Percentiles rank a stretch among this genome's conserved stretches.
These are phyloP conservation scores for Sorex araneus DNA, from an alignment of 2,113 vertebrate species.

Conservation along the genomic window DNA sequence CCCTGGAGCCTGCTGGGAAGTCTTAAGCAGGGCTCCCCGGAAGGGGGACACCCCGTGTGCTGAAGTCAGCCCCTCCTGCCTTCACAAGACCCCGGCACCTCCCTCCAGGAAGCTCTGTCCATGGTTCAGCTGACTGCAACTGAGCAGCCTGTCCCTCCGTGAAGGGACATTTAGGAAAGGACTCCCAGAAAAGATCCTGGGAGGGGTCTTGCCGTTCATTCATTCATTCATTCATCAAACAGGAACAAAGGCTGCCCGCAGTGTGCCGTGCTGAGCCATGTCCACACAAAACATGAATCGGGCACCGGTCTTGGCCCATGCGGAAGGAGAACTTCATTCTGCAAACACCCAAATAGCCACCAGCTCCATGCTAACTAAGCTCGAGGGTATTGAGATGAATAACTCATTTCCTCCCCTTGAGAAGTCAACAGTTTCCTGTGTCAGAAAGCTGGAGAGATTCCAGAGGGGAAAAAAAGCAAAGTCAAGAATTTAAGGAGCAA, in stretches of 20 bases:
- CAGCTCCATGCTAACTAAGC: background rate
- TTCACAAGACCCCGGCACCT: too few relatives aligned
- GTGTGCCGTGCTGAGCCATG: background rate
- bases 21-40: too few relatives aligned
- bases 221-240: slow-evolving; percentile 21
- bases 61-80: background rate
- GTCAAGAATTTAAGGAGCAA: background rate
- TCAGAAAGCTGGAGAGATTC: slow-evolving; percentile 55
- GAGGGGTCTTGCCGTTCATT: background rate
- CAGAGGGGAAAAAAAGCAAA: background rate
- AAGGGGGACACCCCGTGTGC: background rate
- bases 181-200: too few relatives aligned
- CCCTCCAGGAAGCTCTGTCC: too few relatives aligned
- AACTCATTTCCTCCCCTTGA: slow-evolving; percentile 39
- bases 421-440: slow-evolving; percentile 15
- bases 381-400: background rate
- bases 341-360: background rate
- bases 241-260: background rate
- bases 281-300: background rate
- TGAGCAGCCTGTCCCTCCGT: background rate
- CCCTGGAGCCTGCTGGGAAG: background rate
- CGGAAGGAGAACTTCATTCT: slow-evolving; percentile 50
- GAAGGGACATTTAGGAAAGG: background rate
- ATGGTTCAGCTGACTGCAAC: background rate
- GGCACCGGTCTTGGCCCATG: background rate